Evolutionary conservation across 37 sponge, comb jelly and placozoan species (phyloP).

Genomic region (Mnemiopsis leidyi): DNA sequence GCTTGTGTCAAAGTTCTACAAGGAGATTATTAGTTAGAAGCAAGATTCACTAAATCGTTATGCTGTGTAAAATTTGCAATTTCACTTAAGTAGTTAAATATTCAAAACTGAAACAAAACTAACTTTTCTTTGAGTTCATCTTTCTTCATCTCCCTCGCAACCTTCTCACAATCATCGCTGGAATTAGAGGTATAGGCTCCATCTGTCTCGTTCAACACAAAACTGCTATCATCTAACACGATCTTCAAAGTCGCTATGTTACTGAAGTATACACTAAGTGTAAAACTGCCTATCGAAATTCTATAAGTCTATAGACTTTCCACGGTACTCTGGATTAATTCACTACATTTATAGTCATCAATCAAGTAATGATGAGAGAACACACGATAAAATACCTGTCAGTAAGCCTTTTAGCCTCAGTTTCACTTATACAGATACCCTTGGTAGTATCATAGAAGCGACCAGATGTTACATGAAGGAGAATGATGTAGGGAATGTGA

Average conservation of each 20-base stretch:
- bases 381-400: not conserved
- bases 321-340: too few species aligned
- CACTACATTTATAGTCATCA: not conserved
- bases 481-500: slow-evolving; percentile 19
- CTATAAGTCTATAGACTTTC: too few species aligned
- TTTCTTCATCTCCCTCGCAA: not conserved
- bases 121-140: not conserved
- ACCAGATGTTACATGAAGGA: not conserved
- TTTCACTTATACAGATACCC: not conserved
- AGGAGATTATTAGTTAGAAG: too few species aligned
- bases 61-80: too few species aligned
- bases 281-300: too few species aligned
- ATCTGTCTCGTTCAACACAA: not conserved
- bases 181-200: too few species aligned
- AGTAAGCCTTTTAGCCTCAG: slow-evolving; percentile 19
- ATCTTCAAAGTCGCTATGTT: not conserved
- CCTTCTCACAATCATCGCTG: not conserved
- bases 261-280: too few species aligned
- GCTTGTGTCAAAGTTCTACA: too few species aligned
- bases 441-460: slow-evolving; percentile 17
- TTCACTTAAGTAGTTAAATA: too few species aligned
- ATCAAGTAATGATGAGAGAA: too few species aligned
- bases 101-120: too few species aligned
- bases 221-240: not conserved
- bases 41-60: too few species aligned